Base-by-base conservation (phyloP, 2,113 vertebrate genomes). In the Odocoileus virginianus region DNA sequence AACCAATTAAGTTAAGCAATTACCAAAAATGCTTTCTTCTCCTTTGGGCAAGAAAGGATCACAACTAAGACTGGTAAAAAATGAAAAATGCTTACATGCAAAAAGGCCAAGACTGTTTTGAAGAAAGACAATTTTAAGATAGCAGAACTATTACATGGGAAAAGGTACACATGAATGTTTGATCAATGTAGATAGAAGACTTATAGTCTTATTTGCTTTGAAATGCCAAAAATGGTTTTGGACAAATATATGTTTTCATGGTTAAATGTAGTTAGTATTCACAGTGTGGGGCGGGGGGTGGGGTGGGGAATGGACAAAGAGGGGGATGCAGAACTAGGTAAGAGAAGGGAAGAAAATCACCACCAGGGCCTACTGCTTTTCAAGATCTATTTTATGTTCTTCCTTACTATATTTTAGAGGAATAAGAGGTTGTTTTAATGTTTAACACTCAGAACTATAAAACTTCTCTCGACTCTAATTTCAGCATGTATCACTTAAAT, bases 1-100 rank as follows among this genome's bases (percentile, higher is more conserved):
- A 98, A 96, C 95, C 98, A 98, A 98, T 98, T 98, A 98, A 97
- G 86, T 92, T 92, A 95, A 97, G 95, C 97, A 98, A 97, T 98
- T 98, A 98, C 87, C 95, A 78, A 97, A 98, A 96, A 88, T 88
- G 76, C 88, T 96, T 94, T 97, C 87, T 97, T 97, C 84, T 95
- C 95, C 96, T 98, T 85, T 97, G 97, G 81, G 92, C 94, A 97
- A 96, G 85, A 97, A 97, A 94, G 81, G 90, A 96, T 97, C 95
- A 96, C 95, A 97, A 96, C 33, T 96, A 81, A 98, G 87, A 94
- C 84, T 71, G 92, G 96, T 96, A 96, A 97, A 96, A 98, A 96
- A 96, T 94, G 90, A 98, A 97, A 98, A 97, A 95, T 94, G 87
- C 92, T 95, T 97, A 85, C n/a, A 95, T 97, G 74, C 43, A 94